Conservation (phyloP, 2,888 invertebrate species). For the Oxystoma pomonae region DNA sequence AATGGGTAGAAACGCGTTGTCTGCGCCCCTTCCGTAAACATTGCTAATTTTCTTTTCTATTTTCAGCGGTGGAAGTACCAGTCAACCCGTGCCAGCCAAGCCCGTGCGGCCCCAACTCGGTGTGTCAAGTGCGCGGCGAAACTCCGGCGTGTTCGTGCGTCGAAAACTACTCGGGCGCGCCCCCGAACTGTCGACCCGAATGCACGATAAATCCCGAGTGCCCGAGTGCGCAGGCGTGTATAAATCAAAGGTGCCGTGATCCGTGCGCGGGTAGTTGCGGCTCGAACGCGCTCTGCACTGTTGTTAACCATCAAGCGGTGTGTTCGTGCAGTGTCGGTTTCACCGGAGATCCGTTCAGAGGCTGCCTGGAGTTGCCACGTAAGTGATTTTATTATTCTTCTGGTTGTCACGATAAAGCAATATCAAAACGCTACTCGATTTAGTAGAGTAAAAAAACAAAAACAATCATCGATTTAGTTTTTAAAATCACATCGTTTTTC, state of each 20-base stretch:
- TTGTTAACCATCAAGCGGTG: constrained; percentile 69
- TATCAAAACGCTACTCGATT: no score
- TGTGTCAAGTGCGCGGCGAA: constrained; percentile 46
- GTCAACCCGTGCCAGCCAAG: constrained; percentile 63
- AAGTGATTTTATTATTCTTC: constrained; percentile 33
- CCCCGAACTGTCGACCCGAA: constrained; percentile 66
- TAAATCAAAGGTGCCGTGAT: constrained; percentile 66
- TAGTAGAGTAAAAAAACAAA: no score
- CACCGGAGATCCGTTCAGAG: constrained; percentile 75
- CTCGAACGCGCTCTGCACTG: constrained; percentile 63
- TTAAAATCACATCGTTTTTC: no score
- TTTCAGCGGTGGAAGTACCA: constrained; percentile 33
- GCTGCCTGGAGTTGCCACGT: constrained; percentile 59
- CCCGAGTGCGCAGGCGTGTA: constrained; percentile 61
- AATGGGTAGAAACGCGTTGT: no score
- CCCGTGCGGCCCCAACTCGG: constrained; percentile 61
- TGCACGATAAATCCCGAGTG: constrained; percentile 71
- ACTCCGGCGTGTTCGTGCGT: constrained; percentile 58
- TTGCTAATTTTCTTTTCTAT: no score
- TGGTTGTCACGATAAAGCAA: constrained; percentile 7
- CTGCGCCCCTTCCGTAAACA: no score
- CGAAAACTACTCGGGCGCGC: constrained; percentile 57
- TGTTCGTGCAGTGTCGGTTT: constrained; percentile 67
- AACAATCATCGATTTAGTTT: no score
- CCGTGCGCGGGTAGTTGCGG: constrained; percentile 66